Percentiles rank a stretch among this genome's conserved stretches.
These are phyloP conservation scores for Athripsodes cinereus DNA, from an alignment of 2,888 invertebrate genomes.

Conservation along the genomic window DNA sequence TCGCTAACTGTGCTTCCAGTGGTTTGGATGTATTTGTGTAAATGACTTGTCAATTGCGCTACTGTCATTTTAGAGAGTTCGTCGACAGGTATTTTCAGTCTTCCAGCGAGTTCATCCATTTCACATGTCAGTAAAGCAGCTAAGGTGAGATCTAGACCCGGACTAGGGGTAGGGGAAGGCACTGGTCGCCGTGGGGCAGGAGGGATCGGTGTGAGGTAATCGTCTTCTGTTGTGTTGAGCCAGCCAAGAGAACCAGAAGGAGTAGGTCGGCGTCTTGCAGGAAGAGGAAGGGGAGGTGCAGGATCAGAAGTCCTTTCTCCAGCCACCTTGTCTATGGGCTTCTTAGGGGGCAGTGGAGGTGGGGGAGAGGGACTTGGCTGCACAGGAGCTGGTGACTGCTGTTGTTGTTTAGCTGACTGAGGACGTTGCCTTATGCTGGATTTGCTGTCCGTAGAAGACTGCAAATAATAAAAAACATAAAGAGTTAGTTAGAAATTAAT, in stretches of 20 bases:
- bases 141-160: conserved; percentile 69
- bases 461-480: conserved; percentile 3
- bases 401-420: conserved; percentile 32
- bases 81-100: conserved; percentile 69
- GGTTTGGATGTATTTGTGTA: conserved; percentile 55
- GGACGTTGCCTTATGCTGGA: conserved; percentile 37
- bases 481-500: no score
- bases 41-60: conserved; percentile 76
- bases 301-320: conserved; percentile 40
- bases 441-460: conserved; percentile 23
- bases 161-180: conserved; percentile 29
- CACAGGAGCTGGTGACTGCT: conserved; percentile 49
- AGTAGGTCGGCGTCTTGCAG: conserved; percentile 29
- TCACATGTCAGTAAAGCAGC: conserved; percentile 77
- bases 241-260: conserved; percentile 14
- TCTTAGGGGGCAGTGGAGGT: conserved; percentile 68
- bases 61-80: conserved; percentile 81
- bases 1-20: conserved; percentile 31
- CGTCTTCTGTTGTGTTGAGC: conserved; percentile 45
- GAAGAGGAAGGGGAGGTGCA: conserved; percentile 37
- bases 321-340: conserved; percentile 53
- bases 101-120: conserved; percentile 70
- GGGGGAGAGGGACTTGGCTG: conserved; percentile 58
- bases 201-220: conserved; percentile 62
- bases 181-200: conserved; percentile 40